Percentiles rank a stretch among this genome's conserved stretches.
Evolutionary conservation across 2,888 invertebrate species (phyloP).

Genomic region (Tiliacea citrago): DNA sequence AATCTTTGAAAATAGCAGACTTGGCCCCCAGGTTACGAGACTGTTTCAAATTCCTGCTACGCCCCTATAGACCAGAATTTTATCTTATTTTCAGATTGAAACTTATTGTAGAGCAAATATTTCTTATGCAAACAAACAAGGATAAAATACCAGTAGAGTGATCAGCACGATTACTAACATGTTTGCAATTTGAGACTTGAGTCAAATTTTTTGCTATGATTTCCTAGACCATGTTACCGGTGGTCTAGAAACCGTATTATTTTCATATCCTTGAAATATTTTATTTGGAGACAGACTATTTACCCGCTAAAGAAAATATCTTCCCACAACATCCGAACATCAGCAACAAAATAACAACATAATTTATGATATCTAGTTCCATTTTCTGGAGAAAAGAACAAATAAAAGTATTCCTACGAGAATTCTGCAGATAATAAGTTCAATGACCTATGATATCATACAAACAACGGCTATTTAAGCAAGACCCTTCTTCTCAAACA

Average conservation of each 20-base stretch:
- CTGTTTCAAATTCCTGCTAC: too few relatives aligned
- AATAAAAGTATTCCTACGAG: slow-evolving; percentile 11
- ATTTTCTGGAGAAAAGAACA: slow-evolving; percentile 22
- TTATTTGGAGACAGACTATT: background rate
- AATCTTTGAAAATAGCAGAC: too few relatives aligned
- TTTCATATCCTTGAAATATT: background rate
- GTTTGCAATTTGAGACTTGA: background rate
- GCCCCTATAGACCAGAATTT: too few relatives aligned
- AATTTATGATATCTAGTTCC: slow-evolving; percentile 16
- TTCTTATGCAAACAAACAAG: too few relatives aligned
- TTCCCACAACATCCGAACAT: background rate
- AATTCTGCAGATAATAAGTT: slow-evolving; percentile 43
- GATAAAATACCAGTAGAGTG: too few relatives aligned
- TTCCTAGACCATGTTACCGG: too few relatives aligned
- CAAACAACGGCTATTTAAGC: slow-evolving; percentile 37
- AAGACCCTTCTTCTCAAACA: slow-evolving; percentile 27
- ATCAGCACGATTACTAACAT: background rate
- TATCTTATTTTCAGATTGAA: too few relatives aligned
- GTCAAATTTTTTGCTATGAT: background rate
- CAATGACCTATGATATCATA: slow-evolving; percentile 27
- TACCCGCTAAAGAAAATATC: background rate
- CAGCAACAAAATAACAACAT: slow-evolving; percentile 21
- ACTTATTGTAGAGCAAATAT: background rate
- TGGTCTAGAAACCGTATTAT: background rate
- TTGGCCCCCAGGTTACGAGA: background rate